phyloP scores from a whole-genome alignment of 2,113 vertebrate genomes.

The Tautogolabrus adspersus region DNA sequence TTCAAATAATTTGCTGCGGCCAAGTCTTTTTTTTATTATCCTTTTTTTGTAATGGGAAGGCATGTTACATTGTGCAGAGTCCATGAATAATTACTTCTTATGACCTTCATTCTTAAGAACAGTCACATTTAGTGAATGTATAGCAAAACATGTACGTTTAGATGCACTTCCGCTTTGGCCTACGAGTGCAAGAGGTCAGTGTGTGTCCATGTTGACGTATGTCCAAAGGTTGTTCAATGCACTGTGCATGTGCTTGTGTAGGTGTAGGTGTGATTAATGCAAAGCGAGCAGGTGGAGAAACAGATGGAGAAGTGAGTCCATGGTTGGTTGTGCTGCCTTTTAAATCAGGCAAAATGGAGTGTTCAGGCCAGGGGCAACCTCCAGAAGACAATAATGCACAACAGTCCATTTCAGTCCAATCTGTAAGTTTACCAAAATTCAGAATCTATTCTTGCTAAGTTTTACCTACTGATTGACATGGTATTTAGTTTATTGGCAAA shows the following conservation, averaged over 20 bases:
- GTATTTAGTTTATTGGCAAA: too few species aligned
- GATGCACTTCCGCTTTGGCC: neutral
- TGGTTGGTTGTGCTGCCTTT: constrained; percentile 21
- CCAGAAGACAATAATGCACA: neutral
- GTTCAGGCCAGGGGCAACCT: neutral
- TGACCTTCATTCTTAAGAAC: neutral
- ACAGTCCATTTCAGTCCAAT: neutral
- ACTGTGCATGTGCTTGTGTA: constrained; percentile 26
- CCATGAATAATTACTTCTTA: constrained; percentile 5
- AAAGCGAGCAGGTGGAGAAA: constrained; percentile 66
- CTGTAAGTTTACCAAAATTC: too few species aligned
- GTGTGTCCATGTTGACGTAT: constrained; percentile 31
- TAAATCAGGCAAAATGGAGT: neutral
- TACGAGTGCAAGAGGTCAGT: constrained; percentile 24
- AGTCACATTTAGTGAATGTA: neutral
- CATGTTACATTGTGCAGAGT: neutral
- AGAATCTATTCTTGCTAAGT: too few species aligned
- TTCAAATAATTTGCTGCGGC: neutral
- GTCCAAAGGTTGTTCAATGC: constrained; percentile 22
- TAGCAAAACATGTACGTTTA: neutral
- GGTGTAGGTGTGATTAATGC: constrained; percentile 55
- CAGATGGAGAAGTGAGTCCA: constrained; percentile 55
- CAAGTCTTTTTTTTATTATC: too few species aligned
- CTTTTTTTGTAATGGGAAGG: neutral
- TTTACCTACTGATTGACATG: too few species aligned